Base-by-base conservation (phyloP, 2,888 invertebrate species). In the Acrobasis suavella region DNA sequence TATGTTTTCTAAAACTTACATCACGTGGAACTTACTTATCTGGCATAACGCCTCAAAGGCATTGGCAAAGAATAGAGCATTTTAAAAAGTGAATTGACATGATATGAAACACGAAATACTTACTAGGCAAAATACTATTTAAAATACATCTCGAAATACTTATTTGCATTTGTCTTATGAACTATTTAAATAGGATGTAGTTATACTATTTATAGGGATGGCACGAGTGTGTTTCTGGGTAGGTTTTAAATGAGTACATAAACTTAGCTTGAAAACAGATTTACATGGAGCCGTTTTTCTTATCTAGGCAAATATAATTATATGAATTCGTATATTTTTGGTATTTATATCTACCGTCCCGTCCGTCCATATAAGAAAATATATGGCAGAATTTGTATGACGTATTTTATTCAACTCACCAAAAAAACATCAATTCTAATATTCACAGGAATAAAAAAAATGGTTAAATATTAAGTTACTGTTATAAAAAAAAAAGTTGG, bases 81-180 rank as follows among this genome's bases (percentile, higher is more conserved):
- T 14, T 12, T 46, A 46, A 46, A 46, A 46, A 46, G 12, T 46
- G 46, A 46, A 46, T 46, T 46, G 46, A 46, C 46, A 46, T 46
- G 14, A n/a, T 46, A n/a, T 46, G 46, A 14, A 32, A 46, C n/a
- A 46, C 10, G n/a, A 46, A 46, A 46, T 46, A 46, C 46, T 46
- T 46, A 14, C 14, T 52, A 52, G 32, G n/a, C 52, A 52, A n/a
- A n/a, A 52, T 52, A 52, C 32, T 52, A 12, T 46, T 46, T 46
- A 51, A 51, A 51, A 51, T 51, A 51, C 51, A 22, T 51, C 32
- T 52, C 52, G 32, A 32, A 52, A 52, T 52, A 52, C 52, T 52
- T 14, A 52, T 52, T 52, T n/a, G 14, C 32, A 52, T 32, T 15
- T 52, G 49, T 51, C 32, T 52, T 32, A 52, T 46, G 46, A 46